phyloP scores from a whole-genome alignment of 2,797 vertebrate species.

The Coregonus sp. region DNA sequence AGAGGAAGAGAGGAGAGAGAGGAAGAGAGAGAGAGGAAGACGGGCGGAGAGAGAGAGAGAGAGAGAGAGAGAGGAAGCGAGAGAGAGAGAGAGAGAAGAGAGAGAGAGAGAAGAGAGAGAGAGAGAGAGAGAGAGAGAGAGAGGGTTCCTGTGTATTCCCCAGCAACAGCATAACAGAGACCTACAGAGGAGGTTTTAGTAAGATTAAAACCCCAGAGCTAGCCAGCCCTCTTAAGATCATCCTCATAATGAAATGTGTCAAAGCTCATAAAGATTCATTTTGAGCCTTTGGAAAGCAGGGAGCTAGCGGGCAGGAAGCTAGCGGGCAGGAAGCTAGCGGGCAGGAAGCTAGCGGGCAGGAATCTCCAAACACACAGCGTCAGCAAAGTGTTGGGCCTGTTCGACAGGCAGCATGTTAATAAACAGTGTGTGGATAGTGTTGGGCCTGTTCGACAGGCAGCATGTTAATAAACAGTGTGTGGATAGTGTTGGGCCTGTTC shows the following conservation, averaged over 20 bases:
- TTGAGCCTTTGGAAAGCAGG: conserved; percentile 70
- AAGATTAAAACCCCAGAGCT: not conserved
- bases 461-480: conserved; percentile 83
- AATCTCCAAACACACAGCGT: conserved; percentile 77
- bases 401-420: conserved; percentile 79
- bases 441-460: no score
- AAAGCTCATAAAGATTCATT: conserved; percentile 81
- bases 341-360: conserved; percentile 62
- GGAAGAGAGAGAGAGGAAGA: not conserved
- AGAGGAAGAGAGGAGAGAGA: not conserved
- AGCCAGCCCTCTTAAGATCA: not conserved
- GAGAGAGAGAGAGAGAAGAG: no score
- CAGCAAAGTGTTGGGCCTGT: conserved; percentile 69
- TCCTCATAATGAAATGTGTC: not conserved
- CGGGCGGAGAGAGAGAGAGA: not conserved
- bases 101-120: no score
- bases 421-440: conserved; percentile 82
- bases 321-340: no score
- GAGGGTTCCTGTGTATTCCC: not conserved
- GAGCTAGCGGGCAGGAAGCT: not conserved
- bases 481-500: no score
- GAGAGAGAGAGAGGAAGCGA: not conserved
- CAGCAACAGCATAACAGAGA: not conserved
- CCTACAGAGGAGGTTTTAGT: not conserved
- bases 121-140: not conserved